phyloP scores from a whole-genome alignment of 2,797 vertebrate genomes.

The Scyliorhinus canicula region DNA sequence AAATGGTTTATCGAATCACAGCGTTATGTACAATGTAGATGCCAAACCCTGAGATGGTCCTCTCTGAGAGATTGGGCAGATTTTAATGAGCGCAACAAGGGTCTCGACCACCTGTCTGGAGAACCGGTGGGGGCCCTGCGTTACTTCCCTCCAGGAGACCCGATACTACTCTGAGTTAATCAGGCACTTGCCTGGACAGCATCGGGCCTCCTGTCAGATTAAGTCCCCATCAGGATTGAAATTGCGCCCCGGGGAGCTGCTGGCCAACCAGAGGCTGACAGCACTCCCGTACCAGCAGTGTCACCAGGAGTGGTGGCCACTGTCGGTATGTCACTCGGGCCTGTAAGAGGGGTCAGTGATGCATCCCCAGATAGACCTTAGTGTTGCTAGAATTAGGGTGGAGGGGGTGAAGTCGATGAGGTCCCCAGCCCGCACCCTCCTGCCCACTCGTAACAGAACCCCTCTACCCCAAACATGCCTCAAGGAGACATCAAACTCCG shows the following conservation, averaged over 20 bases:
- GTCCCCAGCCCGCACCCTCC: not conserved
- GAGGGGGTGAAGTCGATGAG: not conserved
- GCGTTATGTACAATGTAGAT: not conserved
- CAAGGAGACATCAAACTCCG: not conserved
- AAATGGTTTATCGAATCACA: not conserved
- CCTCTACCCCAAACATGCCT: too few species aligned
- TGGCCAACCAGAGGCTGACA: not conserved
- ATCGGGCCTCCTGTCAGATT: not conserved
- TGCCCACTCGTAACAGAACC: too few species aligned
- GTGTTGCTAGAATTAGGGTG: not conserved
- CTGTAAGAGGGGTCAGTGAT: not conserved
- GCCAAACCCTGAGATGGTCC: not conserved
- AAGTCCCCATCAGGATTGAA: not conserved
- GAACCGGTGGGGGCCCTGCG: too few species aligned
- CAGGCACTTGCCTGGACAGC: not conserved
- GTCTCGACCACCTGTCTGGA: too few species aligned
- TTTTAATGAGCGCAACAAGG: too few species aligned
- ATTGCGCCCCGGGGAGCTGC: not conserved
- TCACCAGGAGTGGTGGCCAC: not conserved
- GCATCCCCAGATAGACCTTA: not conserved
- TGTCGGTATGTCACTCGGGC: not conserved
- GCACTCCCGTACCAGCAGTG: not conserved
- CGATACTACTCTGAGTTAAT: not conserved
- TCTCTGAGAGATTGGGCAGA: not conserved
- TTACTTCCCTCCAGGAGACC: not conserved